Percentiles rank a stretch among this genome's conserved stretches.
Conservation (phyloP, 2,797 vertebrate genomes). For the Synanceia verrucosa region DNA sequence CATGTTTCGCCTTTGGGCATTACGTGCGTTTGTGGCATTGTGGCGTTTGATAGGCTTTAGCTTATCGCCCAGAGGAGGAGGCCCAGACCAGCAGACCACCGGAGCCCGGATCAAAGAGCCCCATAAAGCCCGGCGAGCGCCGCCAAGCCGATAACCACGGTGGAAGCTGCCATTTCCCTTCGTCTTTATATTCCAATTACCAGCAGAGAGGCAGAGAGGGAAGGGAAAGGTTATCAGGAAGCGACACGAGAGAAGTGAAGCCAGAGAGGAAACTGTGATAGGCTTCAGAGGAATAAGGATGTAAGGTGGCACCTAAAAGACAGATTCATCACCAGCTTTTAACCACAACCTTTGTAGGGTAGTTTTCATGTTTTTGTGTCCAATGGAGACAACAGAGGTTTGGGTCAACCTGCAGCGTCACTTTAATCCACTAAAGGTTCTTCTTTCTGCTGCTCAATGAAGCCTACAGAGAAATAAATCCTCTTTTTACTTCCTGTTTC, state of each 20-base stretch:
- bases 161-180: slow-evolving; percentile 55
- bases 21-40: slow-evolving; percentile 51
- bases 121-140: slow-evolving; percentile 54
- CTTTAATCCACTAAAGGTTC: too few species aligned
- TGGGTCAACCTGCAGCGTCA: too few species aligned
- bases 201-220: slow-evolving; percentile 40
- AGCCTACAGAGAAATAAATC: too few species aligned
- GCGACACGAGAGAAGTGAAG: slow-evolving; percentile 43
- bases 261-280: slow-evolving; percentile 52
- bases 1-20: slow-evolving; percentile 39
- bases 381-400: too few species aligned
- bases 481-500: too few species aligned
- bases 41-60: slow-evolving; percentile 75
- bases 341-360: background rate
- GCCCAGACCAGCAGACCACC: slow-evolving; percentile 53
- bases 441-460: too few species aligned
- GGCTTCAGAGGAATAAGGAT: slow-evolving; percentile 32
- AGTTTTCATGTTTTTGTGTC: too few species aligned
- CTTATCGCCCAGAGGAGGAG: slow-evolving; percentile 67
- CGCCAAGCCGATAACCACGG: slow-evolving; percentile 60
- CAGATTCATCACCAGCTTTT: slow-evolving; percentile 1
- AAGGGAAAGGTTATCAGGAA: slow-evolving; percentile 73
- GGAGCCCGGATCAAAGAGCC: slow-evolving; percentile 74
- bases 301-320: slow-evolving; percentile 24
- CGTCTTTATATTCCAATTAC: slow-evolving; percentile 67